Conservation (phyloP, 2,888 invertebrate species). For the Heterodera filipjevi region DNA sequence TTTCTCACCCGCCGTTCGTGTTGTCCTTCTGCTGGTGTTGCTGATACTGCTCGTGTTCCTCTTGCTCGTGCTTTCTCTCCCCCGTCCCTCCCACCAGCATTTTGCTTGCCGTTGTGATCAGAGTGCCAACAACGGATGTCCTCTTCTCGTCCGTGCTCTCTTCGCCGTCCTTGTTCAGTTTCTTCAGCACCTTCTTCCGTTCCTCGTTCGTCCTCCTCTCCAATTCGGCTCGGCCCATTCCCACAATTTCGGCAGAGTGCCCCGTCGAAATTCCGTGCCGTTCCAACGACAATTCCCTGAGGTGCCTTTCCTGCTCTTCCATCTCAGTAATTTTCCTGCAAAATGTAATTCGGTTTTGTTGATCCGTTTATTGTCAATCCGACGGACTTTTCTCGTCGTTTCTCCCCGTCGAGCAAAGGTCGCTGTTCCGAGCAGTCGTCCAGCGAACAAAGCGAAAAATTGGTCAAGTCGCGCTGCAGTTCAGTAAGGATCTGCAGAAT, state of each 20-base stretch:
- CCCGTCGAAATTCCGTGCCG: background rate
- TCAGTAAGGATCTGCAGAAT: slow-evolving; percentile 34
- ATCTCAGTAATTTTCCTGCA: background rate
- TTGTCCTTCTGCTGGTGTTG: background rate
- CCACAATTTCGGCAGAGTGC: background rate
- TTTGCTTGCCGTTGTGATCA: slow-evolving; percentile 11
- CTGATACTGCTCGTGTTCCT: background rate
- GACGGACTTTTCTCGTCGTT: background rate
- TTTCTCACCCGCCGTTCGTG: slow-evolving; percentile 18
- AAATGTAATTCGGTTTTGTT: background rate
- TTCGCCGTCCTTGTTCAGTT: slow-evolving; percentile 18
- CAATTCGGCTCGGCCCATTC: slow-evolving; percentile 44
- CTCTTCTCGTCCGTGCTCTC: slow-evolving; percentile 21
- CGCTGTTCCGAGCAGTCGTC: slow-evolving; percentile 48
- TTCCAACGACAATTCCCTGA: slow-evolving; percentile 6
- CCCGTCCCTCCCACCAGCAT: background rate
- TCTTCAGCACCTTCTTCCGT: slow-evolving; percentile 45
- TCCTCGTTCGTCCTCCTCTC: slow-evolving; percentile 45
- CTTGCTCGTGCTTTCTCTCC: background rate
- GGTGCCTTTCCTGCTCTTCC: background rate
- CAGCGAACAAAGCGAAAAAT: slow-evolving; percentile 40
- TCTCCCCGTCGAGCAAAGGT: slow-evolving; percentile 36
- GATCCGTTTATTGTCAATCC: background rate
- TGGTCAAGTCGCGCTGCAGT: slow-evolving; percentile 42
- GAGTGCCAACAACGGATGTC: background rate